Evolutionary conservation across 92 coral and sea anemone genomes (phyloP), one percentile per base, ranked within the genome.

Genomic region (Pocillopora meandrina): DNA sequence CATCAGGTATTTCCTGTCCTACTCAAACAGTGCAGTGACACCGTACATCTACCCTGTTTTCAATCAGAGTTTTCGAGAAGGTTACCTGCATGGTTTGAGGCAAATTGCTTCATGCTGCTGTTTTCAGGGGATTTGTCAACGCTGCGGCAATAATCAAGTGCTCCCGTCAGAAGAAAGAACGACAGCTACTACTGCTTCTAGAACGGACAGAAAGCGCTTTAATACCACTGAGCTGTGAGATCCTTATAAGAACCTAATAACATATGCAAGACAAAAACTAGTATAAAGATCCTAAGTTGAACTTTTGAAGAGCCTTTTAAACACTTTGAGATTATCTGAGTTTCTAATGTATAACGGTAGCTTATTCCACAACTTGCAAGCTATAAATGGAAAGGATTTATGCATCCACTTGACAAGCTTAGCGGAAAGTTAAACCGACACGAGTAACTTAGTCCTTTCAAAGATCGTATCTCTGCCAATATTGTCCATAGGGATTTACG

Each of bases 31-130:
- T 20, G 88, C 88, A 21, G 58, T 84, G 31, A 75, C 72, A 9
- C 88, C 88, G 7, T 66, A 61, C 26, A 61, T 84, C 55, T 84
- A 84, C 34, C 80, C 80, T n/a, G 42, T 84, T 26, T 84, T 84
- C 70, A 84, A 78, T 55, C 58, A 52, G 76, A 84, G 65, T 21
- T 84, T 84, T 61, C 88, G 88, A 65, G 65, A 34, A 15, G 88
- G 76, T 1, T 77, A 74, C 78, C 8, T 74, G 64, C 78, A 74
- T n/a, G 52, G 20, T 56, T 21, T 55, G 18, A 74, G 63, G 36
- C 78, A 56, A 15, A 23, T 42, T 42, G 49, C 33, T 20, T 5
- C 55, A 17, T 1, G 47, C 10, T 74, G 64, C 19, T 74, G 63
- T 31, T 74, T 34, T 74, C 63, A 47, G 2, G 20, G 7, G 63